Conservation (phyloP, 2,113 vertebrate species). For the Xyrauchen texanus region DNA sequence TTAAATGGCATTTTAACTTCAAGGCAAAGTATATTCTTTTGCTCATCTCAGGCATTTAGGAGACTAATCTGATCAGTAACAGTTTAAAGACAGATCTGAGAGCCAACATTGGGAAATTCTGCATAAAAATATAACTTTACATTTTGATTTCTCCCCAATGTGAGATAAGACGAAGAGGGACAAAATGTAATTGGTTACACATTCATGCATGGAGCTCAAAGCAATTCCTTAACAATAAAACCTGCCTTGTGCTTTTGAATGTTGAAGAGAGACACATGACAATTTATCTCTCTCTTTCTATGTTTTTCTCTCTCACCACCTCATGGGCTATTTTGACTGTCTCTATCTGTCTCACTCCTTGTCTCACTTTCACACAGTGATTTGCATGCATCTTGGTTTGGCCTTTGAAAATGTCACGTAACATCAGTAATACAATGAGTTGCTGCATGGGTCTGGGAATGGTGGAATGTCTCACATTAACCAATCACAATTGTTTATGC, state of each 20-base stretch:
- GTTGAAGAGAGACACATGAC: slow-evolving; percentile 75
- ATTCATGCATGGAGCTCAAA: slow-evolving; percentile 57
- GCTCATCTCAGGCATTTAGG: slow-evolving; percentile 17
- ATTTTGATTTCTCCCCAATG: slow-evolving; percentile 65
- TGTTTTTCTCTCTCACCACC: no score
- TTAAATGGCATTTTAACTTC: slow-evolving; percentile 6
- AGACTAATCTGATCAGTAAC: slow-evolving; percentile 53
- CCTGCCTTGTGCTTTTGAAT: slow-evolving; percentile 62
- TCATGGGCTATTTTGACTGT: no score
- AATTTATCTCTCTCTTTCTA: no score
- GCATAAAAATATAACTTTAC: slow-evolving; percentile 56
- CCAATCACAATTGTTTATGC: slow-evolving; percentile 81
- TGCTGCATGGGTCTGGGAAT: slow-evolving; percentile 59
- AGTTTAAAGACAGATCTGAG: slow-evolving; percentile 56
- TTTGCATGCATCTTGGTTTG: slow-evolving; percentile 68
- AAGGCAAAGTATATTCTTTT: neutral
- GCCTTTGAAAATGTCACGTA: slow-evolving; percentile 57
- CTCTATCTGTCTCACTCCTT: neutral
- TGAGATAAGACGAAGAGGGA: slow-evolving; percentile 45
- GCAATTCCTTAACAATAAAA: slow-evolving; percentile 79
- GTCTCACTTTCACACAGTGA: slow-evolving; percentile 18
- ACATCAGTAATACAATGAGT: slow-evolving; percentile 60
- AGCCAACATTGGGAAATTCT: slow-evolving; percentile 59
- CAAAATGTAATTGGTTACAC: slow-evolving; percentile 47
- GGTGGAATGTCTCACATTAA: slow-evolving; percentile 74